Evolutionary conservation across 2,113 vertebrate species (phyloP), one percentile per base, ranked within the genome.

Genomic region (Bucco capensis): DNA sequence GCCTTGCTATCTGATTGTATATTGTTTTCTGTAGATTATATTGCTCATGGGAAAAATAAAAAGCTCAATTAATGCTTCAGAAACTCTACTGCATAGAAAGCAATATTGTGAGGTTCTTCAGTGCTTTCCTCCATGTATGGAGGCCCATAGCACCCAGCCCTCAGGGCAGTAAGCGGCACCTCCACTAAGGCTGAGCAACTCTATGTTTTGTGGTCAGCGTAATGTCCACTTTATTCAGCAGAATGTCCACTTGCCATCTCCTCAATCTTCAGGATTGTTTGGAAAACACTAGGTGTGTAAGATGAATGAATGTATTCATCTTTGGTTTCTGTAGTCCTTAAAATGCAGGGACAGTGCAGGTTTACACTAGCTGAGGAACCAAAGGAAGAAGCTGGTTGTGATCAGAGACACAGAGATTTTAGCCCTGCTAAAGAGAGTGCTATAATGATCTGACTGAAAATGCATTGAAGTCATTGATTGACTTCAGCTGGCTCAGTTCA

Each of bases 61-160:
- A 88, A 37, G 3, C 12, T 58, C 18, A n/a, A 23, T 42, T 51
- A 53, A 31, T 71, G 35, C 23, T 94, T 76, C 42, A 24, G 46
- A 35, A 56, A 13, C 35, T 79, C 9, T 81, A 10, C 11, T 82
- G 44, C 6, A 1, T 28, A 44, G 46, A 89, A 91, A 57, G 11
- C 8, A 6, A 12, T 14, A 13, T 25, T 83, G 17, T 37, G 15
- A 74, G 9, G 19, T 46, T 23, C 30, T 64, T 64, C 28, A 19
- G 11, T 64, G 30, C 33, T 62, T 83, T 50, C 3, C 42, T 70
- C 13, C 25, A 2, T 22, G 56, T 21, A 18, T 2, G 1, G 57
- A 64, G 14, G 14, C n/a, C n/a, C 0, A 0, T 16, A 35, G 28
- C 50, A n/a, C 23, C 37, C 27, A 69, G 9, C 31, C 44, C 9